Evolutionary conservation across 2,888 invertebrate species (phyloP).

Genomic region (Malacosoma neustria): DNA sequence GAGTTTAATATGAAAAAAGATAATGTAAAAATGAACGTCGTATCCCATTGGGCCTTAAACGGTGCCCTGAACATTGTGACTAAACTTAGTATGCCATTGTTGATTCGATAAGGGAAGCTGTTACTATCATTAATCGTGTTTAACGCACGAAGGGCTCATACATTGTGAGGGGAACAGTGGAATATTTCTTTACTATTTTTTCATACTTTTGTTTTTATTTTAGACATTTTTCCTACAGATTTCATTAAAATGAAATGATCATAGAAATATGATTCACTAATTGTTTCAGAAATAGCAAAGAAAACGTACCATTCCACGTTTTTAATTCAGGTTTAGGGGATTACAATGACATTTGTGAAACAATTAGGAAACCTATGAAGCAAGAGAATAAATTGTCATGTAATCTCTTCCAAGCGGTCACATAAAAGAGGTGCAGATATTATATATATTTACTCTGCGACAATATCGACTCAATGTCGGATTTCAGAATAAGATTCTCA

Average conservation of each 20-base stretch:
- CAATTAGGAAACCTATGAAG: no score
- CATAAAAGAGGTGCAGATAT: no score
- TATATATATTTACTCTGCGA: no score
- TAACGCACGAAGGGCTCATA: slow-evolving; percentile 40
- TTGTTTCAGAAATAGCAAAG: no score
- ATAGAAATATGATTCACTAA: no score
- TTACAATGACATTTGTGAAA: no score
- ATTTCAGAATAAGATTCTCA: no score
- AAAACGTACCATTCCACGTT: no score
- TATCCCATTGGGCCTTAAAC: background rate
- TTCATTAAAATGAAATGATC: background rate
- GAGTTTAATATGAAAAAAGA: background rate
- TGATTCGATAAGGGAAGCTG: slow-evolving; percentile 56
- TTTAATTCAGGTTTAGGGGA: no score
- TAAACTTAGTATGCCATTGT: slow-evolving; percentile 53
- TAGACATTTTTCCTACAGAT: background rate
- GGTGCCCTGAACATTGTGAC: background rate
- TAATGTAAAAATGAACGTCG: background rate
- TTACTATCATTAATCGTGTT: slow-evolving; percentile 66
- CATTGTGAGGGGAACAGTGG: slow-evolving; percentile 14
- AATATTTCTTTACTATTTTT: slow-evolving; percentile 3
- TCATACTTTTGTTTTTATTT: background rate
- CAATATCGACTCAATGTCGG: no score
- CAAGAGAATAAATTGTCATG: no score
- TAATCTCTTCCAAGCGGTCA: no score